Conservation (phyloP, 2,888 invertebrate species). For the Ernsta delagoae region DNA sequence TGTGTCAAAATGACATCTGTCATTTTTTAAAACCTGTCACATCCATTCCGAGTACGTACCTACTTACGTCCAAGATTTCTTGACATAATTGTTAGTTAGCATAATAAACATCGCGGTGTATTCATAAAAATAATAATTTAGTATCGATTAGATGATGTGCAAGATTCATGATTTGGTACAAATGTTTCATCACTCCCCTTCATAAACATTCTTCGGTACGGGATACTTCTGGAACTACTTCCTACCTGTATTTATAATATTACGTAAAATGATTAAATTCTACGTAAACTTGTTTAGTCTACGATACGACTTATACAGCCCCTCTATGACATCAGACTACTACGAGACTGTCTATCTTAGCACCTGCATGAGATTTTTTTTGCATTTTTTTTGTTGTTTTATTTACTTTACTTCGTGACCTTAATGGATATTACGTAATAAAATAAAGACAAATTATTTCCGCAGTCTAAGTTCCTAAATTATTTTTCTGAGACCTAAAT, state of each 20-base stretch:
- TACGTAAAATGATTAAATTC: neutral
- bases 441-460: too few species aligned
- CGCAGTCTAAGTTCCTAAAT: too few species aligned
- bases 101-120: neutral
- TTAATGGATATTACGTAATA: too few species aligned
- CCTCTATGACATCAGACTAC: neutral
- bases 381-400: neutral
- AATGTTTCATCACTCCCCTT: neutral
- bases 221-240: constrained; percentile 3
- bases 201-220: neutral
- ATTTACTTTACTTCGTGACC: too few species aligned
- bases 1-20: too few species aligned
- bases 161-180: neutral
- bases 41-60: too few species aligned
- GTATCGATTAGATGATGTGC: neutral
- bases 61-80: too few species aligned
- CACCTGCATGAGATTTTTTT: neutral
- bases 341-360: neutral
- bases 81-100: too few species aligned
- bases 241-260: neutral
- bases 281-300: neutral
- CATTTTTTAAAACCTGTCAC: too few species aligned
- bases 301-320: neutral
- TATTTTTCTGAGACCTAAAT: too few species aligned
- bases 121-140: constrained; percentile 3